Conservation (phyloP, 1,140 invertebrate species). For the Araneus ventricosus region DNA sequence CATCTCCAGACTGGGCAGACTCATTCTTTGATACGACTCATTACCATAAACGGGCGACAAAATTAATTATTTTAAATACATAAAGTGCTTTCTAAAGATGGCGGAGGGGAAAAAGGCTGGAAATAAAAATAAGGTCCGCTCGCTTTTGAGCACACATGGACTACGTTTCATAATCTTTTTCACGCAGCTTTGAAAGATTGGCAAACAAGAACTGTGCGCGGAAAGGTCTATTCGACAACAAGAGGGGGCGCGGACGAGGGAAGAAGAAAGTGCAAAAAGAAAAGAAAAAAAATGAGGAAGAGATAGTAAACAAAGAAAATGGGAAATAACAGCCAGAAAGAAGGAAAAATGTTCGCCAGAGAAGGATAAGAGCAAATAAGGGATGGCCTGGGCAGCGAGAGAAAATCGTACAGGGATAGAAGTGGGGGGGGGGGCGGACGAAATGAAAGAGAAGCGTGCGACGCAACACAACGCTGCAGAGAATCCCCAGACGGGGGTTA, state of each 20-base stretch:
- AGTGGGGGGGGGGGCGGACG: background rate
- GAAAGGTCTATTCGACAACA: background rate
- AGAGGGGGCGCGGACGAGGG: background rate
- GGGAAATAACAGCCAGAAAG: constrained; percentile 4
- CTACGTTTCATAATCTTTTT: background rate
- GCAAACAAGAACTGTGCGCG: constrained; percentile 13
- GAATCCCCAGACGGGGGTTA: constrained; percentile 30
- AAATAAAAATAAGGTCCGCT: background rate
- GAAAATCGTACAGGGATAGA: background rate
- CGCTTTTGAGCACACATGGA: background rate
- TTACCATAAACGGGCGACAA: constrained; percentile 20
- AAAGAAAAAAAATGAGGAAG: background rate
- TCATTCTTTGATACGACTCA: background rate
- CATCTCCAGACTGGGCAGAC: no score
- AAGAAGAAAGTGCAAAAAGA: background rate
- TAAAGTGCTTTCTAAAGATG: background rate
- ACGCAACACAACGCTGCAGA: constrained; percentile 39
- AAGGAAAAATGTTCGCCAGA: background rate
- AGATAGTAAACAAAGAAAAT: constrained; percentile 48
- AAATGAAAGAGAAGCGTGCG: constrained; percentile 16
- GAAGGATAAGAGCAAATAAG: constrained; percentile 1
- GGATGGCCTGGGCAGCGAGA: background rate
- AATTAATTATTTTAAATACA: constrained; percentile 46
- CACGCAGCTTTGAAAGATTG: background rate
- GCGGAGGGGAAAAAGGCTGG: background rate